These are phyloP conservation scores for Oncopodura yosiiana DNA, from an alignment of 1,140 invertebrate species.

Conservation along the genomic window DNA sequence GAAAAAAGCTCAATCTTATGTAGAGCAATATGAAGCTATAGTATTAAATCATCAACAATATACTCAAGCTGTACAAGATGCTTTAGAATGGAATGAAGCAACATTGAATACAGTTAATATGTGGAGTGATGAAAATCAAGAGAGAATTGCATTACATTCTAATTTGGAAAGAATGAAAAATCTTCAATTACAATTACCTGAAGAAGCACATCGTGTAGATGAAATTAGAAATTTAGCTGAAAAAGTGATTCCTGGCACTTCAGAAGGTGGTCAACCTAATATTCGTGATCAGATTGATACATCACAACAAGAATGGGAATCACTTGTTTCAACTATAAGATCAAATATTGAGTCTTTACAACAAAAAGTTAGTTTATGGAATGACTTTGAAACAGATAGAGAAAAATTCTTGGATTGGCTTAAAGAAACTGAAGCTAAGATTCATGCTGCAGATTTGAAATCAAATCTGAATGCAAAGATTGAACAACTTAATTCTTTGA, in stretches of 20 bases:
- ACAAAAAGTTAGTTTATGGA: constrained; percentile 76
- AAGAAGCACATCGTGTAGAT: constrained; percentile 73
- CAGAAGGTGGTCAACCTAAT: constrained; percentile 71
- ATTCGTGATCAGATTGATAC: constrained; percentile 75
- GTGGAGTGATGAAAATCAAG: constrained; percentile 77
- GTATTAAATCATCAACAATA: constrained; percentile 88
- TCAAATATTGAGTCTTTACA: constrained; percentile 67
- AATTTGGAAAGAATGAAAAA: constrained; percentile 86
- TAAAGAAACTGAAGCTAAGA: constrained; percentile 71
- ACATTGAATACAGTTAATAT: constrained; percentile 73
- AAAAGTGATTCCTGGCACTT: constrained; percentile 80
- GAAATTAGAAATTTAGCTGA: constrained; percentile 69
- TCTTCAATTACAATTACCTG: constrained; percentile 62
- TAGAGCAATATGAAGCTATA: constrained; percentile 66
- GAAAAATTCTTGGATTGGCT: constrained; percentile 81
- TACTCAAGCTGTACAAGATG: constrained; percentile 75
- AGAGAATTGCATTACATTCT: constrained; percentile 76
- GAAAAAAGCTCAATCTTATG: constrained; percentile 52
- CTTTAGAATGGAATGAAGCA: constrained; percentile 81
- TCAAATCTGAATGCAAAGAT: constrained; percentile 72
- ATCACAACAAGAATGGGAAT: constrained; percentile 81
- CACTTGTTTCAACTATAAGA: constrained; percentile 58
- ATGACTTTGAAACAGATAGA: constrained; percentile 77
- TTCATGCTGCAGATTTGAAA: constrained; percentile 81
- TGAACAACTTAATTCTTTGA: constrained; percentile 58